phyloP scores from a whole-genome alignment of 2,888 invertebrate genomes.

The Venusia cambrica region DNA sequence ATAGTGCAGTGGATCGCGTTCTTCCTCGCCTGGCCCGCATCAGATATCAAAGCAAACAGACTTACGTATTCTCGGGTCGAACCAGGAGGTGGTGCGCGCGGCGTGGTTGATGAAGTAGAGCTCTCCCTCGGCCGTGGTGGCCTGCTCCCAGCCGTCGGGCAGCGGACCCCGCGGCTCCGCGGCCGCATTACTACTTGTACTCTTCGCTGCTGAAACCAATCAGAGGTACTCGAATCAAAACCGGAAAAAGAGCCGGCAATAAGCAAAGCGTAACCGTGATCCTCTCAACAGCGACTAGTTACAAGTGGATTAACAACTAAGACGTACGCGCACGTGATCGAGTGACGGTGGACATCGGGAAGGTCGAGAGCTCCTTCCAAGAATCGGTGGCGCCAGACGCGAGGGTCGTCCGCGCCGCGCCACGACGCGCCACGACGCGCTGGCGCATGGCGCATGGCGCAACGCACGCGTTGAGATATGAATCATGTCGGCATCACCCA shows the following conservation, averaged over 20 bases:
- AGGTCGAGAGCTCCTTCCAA: conserved; percentile 64
- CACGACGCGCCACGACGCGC: conserved; percentile 33
- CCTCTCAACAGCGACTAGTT: conserved; percentile 76
- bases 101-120: conserved; percentile 95
- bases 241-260: conserved; percentile 32
- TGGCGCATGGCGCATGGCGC: conserved; percentile 26
- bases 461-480: conserved; percentile 34
- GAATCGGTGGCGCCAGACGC: conserved; percentile 62
- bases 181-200: conserved; percentile 75
- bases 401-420: conserved; percentile 44
- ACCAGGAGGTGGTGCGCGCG: conserved; percentile 97
- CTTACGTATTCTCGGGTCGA: conserved; percentile 98
- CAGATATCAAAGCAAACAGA: conserved; percentile 39
- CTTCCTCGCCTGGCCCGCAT: conserved; percentile 5
- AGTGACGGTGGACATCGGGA: conserved; percentile 58
- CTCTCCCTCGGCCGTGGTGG: conserved; percentile 91
- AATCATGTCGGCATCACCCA: conserved; percentile 35
- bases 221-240: conserved; percentile 47
- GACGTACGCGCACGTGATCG: conserved; percentile 58
- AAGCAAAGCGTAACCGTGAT: conserved; percentile 51
- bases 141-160: conserved; percentile 94
- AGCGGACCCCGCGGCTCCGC: conserved; percentile 86
- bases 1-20: not conserved
- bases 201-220: conserved; percentile 79
- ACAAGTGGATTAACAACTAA: conserved; percentile 59